Conservation (phyloP, 2,113 vertebrate genomes). For the Erpornis zantholeuca region DNA sequence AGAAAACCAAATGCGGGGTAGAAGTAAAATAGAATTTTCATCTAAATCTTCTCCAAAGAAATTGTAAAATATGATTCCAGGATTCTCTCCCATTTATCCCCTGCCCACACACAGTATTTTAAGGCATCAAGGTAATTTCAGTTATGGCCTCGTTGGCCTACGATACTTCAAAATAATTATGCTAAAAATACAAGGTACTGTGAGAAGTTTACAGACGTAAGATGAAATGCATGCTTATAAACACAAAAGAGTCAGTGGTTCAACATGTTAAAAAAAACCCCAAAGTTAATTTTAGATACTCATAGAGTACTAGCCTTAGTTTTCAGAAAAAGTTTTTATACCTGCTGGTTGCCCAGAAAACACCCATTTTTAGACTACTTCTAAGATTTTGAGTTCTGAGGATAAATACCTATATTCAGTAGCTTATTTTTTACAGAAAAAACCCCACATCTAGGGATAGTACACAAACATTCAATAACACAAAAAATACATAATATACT, state of each 20-base stretch:
- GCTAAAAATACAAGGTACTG: neutral
- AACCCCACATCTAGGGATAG: rapidly evolving
- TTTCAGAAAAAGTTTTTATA: neutral
- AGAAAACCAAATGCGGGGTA: neutral
- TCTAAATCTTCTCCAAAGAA: neutral
- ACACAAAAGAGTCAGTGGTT: neutral
- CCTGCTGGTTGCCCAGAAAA: neutral
- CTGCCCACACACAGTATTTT: neutral
- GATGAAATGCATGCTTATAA: neutral
- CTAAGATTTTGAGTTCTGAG: neutral
- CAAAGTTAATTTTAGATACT: neutral
- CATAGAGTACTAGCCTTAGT: neutral
- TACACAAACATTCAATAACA: neutral
- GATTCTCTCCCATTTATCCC: no score
- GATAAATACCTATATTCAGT: neutral
- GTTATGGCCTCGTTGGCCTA: neutral
- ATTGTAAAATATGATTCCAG: neutral
- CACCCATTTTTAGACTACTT: neutral
- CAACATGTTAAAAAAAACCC: neutral
- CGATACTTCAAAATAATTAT: neutral
- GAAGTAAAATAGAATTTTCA: neutral
- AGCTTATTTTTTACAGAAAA: neutral
- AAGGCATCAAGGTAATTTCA: neutral
- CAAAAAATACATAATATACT: neutral
- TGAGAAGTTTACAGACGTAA: neutral